phyloP scores from a whole-genome alignment of 2,797 vertebrate species.

The Micropoecilia bifurca region DNA sequence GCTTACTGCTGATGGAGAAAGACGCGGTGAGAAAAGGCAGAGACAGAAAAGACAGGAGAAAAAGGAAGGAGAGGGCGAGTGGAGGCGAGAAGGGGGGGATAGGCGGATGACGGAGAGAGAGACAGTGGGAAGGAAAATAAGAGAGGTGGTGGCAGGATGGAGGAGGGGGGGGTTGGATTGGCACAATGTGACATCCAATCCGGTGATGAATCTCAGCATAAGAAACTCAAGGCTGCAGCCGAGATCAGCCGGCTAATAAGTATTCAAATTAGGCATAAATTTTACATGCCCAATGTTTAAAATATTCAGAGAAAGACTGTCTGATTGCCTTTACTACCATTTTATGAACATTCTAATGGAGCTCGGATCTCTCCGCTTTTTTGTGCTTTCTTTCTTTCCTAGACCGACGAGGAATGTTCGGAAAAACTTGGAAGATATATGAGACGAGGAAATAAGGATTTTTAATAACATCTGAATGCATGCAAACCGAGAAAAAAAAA shows the following conservation, averaged over 20 bases:
- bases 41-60: constrained; percentile 60
- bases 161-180: constrained; percentile 48
- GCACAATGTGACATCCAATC: constrained; percentile 84
- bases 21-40: constrained; percentile 66
- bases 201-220: constrained; percentile 91
- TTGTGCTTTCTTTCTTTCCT: constrained; percentile 71
- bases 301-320: constrained; percentile 98
- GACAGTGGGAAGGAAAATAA: constrained; percentile 44
- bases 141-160: constrained; percentile 24
- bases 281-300: constrained; percentile 99
- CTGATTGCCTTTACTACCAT: constrained; percentile 94
- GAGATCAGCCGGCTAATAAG: constrained; percentile 97
- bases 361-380: constrained; percentile 69
- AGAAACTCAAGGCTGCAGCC: constrained; percentile 93
- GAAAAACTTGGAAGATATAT: constrained; percentile 68
- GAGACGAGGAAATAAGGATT: constrained; percentile 65
- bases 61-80: constrained; percentile 47
- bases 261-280: constrained; percentile 99
- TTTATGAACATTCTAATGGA: constrained; percentile 94
- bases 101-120: constrained; percentile 74
- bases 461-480: constrained; percentile 70
- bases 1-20: constrained; percentile 67
- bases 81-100: constrained; percentile 41
- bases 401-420: constrained; percentile 58
- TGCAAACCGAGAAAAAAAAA: constrained; percentile 47